Conservation (phyloP, 2,888 invertebrate genomes). For the Rhaphigaster nebulosa region DNA sequence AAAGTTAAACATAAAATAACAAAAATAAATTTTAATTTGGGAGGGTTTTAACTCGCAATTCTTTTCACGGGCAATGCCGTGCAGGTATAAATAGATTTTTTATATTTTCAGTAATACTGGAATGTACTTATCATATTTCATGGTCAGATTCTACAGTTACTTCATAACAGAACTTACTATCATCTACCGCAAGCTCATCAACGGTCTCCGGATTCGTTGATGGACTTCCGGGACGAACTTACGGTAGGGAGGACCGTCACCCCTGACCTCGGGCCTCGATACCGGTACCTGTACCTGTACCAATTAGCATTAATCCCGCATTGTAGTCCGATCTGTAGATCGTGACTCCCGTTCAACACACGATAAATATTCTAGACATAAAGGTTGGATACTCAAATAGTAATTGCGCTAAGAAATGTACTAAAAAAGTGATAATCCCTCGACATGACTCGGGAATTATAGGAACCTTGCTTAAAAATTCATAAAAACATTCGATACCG, state of each 20-base stretch:
- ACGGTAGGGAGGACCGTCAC: background rate
- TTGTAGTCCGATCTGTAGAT: background rate
- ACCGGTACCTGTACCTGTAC: background rate
- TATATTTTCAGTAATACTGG: too few species aligned
- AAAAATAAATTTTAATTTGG: too few species aligned
- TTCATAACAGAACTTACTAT: background rate
- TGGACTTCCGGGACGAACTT: background rate
- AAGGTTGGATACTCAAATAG: background rate
- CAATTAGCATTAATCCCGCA: too few species aligned
- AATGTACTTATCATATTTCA: too few species aligned
- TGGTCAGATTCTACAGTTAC: too few species aligned
- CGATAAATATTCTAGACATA: background rate
- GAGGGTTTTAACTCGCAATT: too few species aligned
- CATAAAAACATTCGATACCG: background rate
- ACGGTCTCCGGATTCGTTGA: too few species aligned
- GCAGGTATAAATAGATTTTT: too few species aligned
- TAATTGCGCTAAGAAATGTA: background rate
- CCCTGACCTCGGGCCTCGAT: background rate
- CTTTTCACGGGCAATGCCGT: too few species aligned
- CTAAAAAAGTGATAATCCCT: background rate
- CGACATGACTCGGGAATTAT: background rate
- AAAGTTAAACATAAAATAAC: too few species aligned
- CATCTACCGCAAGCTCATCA: background rate
- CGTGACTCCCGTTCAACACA: constrained; percentile 23
- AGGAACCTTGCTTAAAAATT: constrained; percentile 5